A percentile compares a stretch with the other conserved stretches of the same genome.
Evolutionary conservation across 2,888 invertebrate species (phyloP).

Genomic region (Epinotia ramella): DNA sequence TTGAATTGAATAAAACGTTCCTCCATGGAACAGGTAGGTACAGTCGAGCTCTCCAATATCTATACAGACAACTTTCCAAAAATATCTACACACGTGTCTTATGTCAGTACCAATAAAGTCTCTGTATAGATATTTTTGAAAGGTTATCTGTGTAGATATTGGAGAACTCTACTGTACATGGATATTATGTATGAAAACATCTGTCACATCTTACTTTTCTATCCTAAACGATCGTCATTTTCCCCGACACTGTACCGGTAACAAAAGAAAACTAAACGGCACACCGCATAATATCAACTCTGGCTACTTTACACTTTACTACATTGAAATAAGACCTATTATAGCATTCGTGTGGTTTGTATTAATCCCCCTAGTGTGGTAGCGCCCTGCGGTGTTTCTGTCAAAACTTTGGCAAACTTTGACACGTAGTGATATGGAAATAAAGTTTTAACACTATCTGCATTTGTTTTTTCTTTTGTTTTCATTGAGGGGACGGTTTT

Average conservation of each 20-base stretch:
- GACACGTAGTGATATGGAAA: conserved; percentile 47
- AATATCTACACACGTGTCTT: no score
- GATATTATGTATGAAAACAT: no score
- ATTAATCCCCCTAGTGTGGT: conserved; percentile 29
- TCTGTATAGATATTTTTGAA: no score
- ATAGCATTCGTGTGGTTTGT: not conserved
- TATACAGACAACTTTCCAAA: no score
- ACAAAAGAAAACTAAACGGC: conserved; percentile 42
- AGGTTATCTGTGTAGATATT: no score
- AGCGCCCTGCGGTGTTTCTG: conserved; percentile 46
- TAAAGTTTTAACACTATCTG: conserved; percentile 40
- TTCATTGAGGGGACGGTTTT: conserved; percentile 15
- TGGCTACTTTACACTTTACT: conserved; percentile 2
- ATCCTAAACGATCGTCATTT: not conserved
- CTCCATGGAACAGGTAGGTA: no score
- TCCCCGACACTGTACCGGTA: conserved; percentile 6
- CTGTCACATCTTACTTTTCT: not conserved
- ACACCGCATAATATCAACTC: not conserved
- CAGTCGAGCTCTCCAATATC: no score
- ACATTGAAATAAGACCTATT: not conserved
- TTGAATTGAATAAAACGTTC: no score
- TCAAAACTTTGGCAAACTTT: conserved; percentile 50
- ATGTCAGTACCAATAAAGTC: no score
- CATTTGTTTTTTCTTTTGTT: conserved; percentile 40
- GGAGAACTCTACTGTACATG: no score